phyloP scores from a whole-genome alignment of 2,888 invertebrate species.

The Bellardia pandia region DNA sequence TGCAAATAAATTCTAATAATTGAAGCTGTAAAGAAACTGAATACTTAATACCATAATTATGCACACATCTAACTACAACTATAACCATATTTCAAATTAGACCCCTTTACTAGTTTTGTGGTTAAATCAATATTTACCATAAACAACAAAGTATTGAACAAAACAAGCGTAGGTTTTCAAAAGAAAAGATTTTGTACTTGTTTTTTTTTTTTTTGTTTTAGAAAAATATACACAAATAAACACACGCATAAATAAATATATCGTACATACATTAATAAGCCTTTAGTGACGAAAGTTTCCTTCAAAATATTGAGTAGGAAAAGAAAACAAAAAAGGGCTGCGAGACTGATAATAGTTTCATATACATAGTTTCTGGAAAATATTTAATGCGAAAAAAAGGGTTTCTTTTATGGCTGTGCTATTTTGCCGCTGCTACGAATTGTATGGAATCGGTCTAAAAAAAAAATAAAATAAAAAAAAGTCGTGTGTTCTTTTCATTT shows the following conservation, averaged over 20 bases:
- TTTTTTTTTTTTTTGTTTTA: neutral
- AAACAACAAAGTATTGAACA: slow-evolving; percentile 25
- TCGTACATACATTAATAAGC: slow-evolving; percentile 33
- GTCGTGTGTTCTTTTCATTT: slow-evolving; percentile 40
- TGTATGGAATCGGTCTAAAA: neutral
- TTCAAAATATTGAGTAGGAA: slow-evolving; percentile 54
- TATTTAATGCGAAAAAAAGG: slow-evolving; percentile 20
- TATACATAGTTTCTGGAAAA: slow-evolving; percentile 48
- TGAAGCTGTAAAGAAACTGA: no score
- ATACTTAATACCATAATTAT: no score
- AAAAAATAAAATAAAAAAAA: neutral
- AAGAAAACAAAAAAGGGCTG: neutral
- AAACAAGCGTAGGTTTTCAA: slow-evolving; percentile 54
- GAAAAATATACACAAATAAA: neutral
- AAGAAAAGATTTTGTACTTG: slow-evolving; percentile 29
- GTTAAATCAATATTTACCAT: slow-evolving; percentile 44
- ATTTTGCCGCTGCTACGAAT: slow-evolving; percentile 55
- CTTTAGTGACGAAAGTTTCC: slow-evolving; percentile 67
- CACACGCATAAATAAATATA: slow-evolving; percentile 15
- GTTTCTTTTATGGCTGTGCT: slow-evolving; percentile 40
- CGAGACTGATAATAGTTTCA: slow-evolving; percentile 53
- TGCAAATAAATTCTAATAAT: no score
- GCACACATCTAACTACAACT: no score
- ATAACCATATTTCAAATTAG: neutral
- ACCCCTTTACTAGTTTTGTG: neutral